phyloP scores from a whole-genome alignment of 2,113 vertebrate genomes.

The Raja brachyura region DNA sequence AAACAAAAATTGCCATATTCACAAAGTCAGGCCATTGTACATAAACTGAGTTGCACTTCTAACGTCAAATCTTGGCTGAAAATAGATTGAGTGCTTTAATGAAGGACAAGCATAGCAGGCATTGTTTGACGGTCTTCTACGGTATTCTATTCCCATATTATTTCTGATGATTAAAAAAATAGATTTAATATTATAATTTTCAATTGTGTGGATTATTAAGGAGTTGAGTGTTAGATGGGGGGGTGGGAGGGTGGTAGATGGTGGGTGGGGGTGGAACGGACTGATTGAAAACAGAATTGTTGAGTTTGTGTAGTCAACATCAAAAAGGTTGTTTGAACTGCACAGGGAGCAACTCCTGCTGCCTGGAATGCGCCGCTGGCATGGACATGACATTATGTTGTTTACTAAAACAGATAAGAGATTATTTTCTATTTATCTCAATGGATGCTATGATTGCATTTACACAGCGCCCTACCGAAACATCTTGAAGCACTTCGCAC shows the following conservation, averaged over 20 bases:
- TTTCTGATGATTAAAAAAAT: neutral
- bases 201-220: neutral
- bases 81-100: neutral
- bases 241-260: too few relatives aligned
- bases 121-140: neutral
- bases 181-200: conserved; percentile 15
- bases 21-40: neutral
- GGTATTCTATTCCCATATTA: neutral
- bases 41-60: neutral
- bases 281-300: conserved; percentile 8
- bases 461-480: neutral
- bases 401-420: conserved; percentile 15
- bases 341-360: conserved; percentile 1
- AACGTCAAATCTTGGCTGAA: neutral
- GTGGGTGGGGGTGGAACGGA: neutral
- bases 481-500: neutral
- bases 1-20: neutral
- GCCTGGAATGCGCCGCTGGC: conserved; percentile 1
- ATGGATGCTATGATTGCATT: neutral
- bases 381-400: conserved; percentile 8
- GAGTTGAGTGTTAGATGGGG: neutral
- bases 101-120: neutral
- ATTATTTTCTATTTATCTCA: neutral
- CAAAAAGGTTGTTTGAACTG: conserved; percentile 17
- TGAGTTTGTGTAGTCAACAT: neutral